Conservation (phyloP, 2,113 vertebrate species). For the Paramisgurnus dabryanus region DNA sequence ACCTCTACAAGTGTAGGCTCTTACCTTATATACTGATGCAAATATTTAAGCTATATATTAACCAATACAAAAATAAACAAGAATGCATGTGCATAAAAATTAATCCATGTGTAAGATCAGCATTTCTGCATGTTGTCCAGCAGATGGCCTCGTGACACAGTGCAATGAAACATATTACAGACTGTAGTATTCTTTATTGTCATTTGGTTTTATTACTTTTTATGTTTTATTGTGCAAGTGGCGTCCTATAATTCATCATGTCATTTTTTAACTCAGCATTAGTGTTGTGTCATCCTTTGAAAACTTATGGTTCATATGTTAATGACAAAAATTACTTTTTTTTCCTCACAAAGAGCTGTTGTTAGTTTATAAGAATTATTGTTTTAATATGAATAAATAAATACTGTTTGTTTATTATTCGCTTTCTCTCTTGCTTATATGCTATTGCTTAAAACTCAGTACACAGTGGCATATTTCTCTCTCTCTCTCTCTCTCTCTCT, state of each 20-base stretch:
- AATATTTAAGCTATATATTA: no score
- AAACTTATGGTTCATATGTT: not conserved
- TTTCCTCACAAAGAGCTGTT: not conserved
- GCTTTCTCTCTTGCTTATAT: no score
- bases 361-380: no score
- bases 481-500: no score
- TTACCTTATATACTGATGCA: not conserved
- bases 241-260: no score
- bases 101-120: no score
- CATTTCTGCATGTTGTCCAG: not conserved
- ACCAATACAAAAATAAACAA: not conserved
- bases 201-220: not conserved
- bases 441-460: not conserved
- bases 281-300: not conserved
- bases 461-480: no score
- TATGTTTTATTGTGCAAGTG: not conserved
- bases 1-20: not conserved
- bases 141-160: slow-evolving; percentile 14
- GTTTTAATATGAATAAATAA: no score
- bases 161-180: not conserved
- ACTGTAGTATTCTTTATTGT: not conserved
- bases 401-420: no score
- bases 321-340: not conserved
- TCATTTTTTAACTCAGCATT: not conserved
- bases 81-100: no score